phyloP scores from a whole-genome alignment of 2,113 vertebrate species.

The Danio rerio region DNA sequence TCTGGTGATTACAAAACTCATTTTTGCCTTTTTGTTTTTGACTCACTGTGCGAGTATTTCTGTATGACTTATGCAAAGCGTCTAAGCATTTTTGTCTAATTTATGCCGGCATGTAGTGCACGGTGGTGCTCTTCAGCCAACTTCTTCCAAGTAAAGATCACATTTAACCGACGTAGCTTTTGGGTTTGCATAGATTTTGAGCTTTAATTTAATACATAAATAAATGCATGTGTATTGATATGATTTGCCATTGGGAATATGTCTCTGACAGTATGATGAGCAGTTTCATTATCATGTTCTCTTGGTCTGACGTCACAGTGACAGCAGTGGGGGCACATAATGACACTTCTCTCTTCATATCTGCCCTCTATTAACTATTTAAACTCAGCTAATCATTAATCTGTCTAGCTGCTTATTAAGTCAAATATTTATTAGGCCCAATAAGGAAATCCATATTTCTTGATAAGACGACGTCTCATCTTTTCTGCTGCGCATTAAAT shows the following conservation, averaged over 20 bases:
- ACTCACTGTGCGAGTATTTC: too few species aligned
- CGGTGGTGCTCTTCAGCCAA: neutral
- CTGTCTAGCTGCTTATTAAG: slow-evolving; percentile 57
- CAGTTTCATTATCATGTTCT: slow-evolving; percentile 34
- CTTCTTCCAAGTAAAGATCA: neutral
- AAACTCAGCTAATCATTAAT: slow-evolving; percentile 58
- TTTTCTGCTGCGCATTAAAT: slow-evolving; percentile 57
- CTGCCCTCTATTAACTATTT: slow-evolving; percentile 61
- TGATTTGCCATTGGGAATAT: neutral
- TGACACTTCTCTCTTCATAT: slow-evolving; percentile 45
- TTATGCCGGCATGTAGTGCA: neutral
- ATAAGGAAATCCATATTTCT: slow-evolving; percentile 60
- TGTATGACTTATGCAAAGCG: slow-evolving; percentile 5
- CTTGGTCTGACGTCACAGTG: slow-evolving; percentile 30
- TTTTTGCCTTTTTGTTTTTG: neutral
- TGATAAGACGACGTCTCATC: slow-evolving; percentile 52
- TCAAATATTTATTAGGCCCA: slow-evolving; percentile 60
- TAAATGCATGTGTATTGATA: slow-evolving; percentile 1
- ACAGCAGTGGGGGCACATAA: slow-evolving; percentile 49
- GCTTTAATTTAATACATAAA: neutral
- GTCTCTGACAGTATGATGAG: neutral
- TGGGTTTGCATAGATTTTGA: slow-evolving; percentile 7
- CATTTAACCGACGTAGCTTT: neutral
- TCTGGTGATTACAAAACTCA: neutral
- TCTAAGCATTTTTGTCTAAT: neutral